Conservation (phyloP, 2,888 invertebrate species). For the Aspidapion aeneum region DNA sequence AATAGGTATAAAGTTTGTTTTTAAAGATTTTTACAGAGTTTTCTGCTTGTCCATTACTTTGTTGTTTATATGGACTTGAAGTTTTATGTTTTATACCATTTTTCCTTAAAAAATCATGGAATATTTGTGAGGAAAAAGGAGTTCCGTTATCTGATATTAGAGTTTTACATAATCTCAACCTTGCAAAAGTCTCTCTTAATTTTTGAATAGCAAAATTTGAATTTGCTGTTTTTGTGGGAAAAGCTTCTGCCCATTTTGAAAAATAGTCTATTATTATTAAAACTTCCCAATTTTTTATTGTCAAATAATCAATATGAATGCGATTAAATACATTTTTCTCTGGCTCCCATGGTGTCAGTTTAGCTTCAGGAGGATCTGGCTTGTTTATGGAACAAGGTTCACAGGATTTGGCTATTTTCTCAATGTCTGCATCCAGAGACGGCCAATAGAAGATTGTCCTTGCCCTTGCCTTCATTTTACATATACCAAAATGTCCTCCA, state of each 20-base stretch:
- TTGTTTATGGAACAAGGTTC: background rate
- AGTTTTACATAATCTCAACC: background rate
- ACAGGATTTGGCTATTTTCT: background rate
- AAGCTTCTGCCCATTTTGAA: background rate
- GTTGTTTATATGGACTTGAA: background rate
- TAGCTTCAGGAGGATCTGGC: background rate
- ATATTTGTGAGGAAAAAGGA: background rate
- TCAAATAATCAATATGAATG: conserved; percentile 15
- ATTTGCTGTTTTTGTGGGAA: background rate
- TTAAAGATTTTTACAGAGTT: background rate
- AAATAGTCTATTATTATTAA: background rate
- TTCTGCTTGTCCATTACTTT: background rate
- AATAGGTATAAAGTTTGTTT: background rate
- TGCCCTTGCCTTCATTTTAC: background rate
- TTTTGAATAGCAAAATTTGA: background rate
- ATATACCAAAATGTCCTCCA: background rate
- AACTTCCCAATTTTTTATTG: background rate
- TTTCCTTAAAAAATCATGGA: background rate
- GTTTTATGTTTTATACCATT: background rate
- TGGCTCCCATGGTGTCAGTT: background rate
- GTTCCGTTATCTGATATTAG: background rate
- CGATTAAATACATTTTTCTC: background rate
- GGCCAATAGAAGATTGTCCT: background rate
- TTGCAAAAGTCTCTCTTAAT: background rate
- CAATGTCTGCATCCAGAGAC: background rate